Evolutionary conservation across 2,113 vertebrate genomes (phyloP).

Genomic region (Toxotes jaculatrix): DNA sequence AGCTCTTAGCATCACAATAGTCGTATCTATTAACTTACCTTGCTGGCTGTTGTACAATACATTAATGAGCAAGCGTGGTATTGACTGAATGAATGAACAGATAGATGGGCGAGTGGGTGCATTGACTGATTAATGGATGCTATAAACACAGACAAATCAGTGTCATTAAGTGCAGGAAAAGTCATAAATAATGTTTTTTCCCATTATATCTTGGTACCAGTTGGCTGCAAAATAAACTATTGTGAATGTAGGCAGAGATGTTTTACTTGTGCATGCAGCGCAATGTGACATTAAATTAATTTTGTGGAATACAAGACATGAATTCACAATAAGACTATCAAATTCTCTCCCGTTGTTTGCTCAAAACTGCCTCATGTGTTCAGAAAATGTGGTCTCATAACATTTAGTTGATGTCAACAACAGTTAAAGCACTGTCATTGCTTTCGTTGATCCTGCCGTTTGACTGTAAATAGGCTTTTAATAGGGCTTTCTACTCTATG

Average conservation of each 20-base stretch:
- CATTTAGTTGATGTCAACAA: constrained; percentile 48
- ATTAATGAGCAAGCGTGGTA: constrained; percentile 40
- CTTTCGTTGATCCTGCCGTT: constrained; percentile 44
- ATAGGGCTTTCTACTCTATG: constrained; percentile 56
- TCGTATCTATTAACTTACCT: constrained; percentile 61
- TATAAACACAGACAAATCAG: constrained; percentile 42
- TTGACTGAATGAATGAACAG: constrained; percentile 34
- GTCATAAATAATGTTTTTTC: constrained; percentile 22
- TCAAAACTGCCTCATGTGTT: not conserved
- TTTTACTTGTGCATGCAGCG: not conserved
- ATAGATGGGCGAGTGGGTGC: constrained; percentile 11
- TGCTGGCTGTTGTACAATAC: constrained; percentile 26
- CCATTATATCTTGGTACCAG: not conserved
- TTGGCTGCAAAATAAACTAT: constrained; percentile 1
- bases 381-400: constrained; percentile 11
- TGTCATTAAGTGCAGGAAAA: constrained; percentile 34
- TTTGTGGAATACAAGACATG: not conserved
- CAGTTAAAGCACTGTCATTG: constrained; percentile 38
- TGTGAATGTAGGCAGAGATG: not conserved
- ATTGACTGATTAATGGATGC: constrained; percentile 60
- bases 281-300: constrained; percentile 7
- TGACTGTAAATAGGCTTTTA: constrained; percentile 73
- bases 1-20: constrained; percentile 64
- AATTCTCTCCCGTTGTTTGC: constrained; percentile 25
- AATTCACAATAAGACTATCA: not conserved